phyloP scores from a whole-genome alignment of 2,797 vertebrate species.

The Sandelia bainsii region DNA sequence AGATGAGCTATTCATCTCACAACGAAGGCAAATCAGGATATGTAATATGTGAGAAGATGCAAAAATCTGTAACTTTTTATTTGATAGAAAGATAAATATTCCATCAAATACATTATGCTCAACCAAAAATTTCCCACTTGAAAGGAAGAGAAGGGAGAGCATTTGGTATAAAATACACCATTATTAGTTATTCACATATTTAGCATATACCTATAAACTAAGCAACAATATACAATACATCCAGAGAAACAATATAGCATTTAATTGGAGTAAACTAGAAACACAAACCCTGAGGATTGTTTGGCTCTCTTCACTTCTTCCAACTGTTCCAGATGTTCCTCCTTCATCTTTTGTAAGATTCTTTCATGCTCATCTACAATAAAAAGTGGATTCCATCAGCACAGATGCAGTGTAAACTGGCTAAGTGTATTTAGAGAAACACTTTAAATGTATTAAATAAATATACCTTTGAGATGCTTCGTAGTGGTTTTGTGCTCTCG shows the following conservation, averaged over 20 bases:
- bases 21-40: too few species aligned
- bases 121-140: too few species aligned
- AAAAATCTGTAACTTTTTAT: too few species aligned
- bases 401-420: background rate
- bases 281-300: slow-evolving; percentile 74
- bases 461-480: slow-evolving; percentile 84
- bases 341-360: slow-evolving; percentile 79
- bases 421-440: background rate
- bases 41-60: too few species aligned
- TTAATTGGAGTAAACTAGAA: background rate
- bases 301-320: slow-evolving; percentile 76
- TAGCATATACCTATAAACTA: background rate
- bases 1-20: too few species aligned
- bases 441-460: background rate
- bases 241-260: background rate
- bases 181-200: too few species aligned
- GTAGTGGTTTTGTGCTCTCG: slow-evolving; percentile 81
- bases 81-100: too few species aligned
- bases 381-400: slow-evolving; percentile 20
- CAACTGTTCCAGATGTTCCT: slow-evolving; percentile 81
- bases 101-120: too few species aligned
- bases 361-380: slow-evolving; percentile 85
- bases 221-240: background rate
- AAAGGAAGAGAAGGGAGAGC: too few species aligned
- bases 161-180: background rate